Evolutionary conservation across 2,888 invertebrate species (phyloP).

Genomic region (Caenorhabditis sulstoni): DNA sequence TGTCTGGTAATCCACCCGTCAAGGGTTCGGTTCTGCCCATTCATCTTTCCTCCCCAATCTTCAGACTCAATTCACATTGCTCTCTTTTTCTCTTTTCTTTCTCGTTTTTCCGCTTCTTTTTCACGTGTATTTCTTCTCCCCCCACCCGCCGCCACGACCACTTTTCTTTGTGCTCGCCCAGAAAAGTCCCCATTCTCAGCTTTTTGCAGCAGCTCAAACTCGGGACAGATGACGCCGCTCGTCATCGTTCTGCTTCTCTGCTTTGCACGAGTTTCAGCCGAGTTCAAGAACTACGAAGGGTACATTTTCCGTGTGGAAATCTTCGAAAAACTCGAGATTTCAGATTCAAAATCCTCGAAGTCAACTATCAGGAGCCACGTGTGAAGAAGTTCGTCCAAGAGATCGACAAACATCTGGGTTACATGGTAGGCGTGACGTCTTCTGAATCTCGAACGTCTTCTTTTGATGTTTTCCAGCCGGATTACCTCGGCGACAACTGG

Average conservation of each 20-base stretch:
- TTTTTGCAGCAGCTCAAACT: slow-evolving; percentile 17
- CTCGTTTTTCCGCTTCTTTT: slow-evolving; percentile 7
- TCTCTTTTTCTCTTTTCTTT: slow-evolving; percentile 5
- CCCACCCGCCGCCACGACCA: slow-evolving; percentile 20
- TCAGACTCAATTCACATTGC: neutral
- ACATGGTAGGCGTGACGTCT: slow-evolving; percentile 46
- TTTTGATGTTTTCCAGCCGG: slow-evolving; percentile 38
- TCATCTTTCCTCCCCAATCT: slow-evolving; percentile 18
- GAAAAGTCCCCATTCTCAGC: neutral
- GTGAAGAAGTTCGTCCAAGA: slow-evolving; percentile 41
- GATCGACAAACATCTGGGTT: slow-evolving; percentile 50
- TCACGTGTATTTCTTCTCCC: neutral
- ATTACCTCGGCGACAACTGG: slow-evolving; percentile 55
- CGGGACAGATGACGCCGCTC: slow-evolving; percentile 21
- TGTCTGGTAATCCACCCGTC: too few species aligned
- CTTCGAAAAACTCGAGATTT: slow-evolving; percentile 2
- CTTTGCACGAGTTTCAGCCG: slow-evolving; percentile 4
- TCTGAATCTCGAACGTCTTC: neutral
- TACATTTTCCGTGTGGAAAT: neutral
- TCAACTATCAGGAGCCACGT: slow-evolving; percentile 31
- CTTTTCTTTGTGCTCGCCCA: slow-evolving; percentile 3
- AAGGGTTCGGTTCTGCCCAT: neutral
- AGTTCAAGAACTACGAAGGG: slow-evolving; percentile 43
- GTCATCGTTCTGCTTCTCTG: slow-evolving; percentile 3
- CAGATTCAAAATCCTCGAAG: slow-evolving; percentile 55